These are phyloP conservation scores for Listrodromus nycthemerus DNA, from an alignment of 2,888 invertebrate genomes.

Conservation along the genomic window DNA sequence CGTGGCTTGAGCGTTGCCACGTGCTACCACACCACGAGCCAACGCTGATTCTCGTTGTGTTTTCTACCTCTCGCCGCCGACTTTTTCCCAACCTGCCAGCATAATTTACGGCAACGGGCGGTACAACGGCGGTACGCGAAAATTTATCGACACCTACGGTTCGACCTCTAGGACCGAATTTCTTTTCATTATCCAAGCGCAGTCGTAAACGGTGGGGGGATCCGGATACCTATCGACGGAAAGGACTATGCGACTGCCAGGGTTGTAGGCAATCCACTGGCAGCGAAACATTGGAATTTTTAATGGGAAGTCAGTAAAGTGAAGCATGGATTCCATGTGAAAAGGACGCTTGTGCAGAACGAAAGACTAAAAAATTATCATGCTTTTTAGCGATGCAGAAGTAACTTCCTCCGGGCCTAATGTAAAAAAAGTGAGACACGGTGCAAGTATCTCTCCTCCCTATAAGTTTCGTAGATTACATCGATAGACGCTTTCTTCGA, in stretches of 20 bases:
- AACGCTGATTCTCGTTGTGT: constrained; percentile 38
- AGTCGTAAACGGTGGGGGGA: constrained; percentile 26
- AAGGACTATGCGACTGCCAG: too few relatives aligned
- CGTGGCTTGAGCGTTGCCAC: constrained; percentile 61
- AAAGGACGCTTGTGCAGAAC: neutral
- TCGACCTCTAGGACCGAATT: constrained; percentile 60
- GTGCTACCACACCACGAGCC: constrained; percentile 56
- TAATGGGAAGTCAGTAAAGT: neutral
- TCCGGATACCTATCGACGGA: too few relatives aligned
- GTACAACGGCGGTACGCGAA: constrained; percentile 28
- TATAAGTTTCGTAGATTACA: constrained; percentile 30
- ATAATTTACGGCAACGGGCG: constrained; percentile 57
- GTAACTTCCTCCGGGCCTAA: neutral
- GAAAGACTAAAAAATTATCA: neutral
- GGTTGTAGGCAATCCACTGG: too few relatives aligned
- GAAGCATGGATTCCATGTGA: neutral
- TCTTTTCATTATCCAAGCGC: constrained; percentile 60
- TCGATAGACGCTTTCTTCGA: constrained; percentile 40
- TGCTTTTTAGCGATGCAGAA: neutral
- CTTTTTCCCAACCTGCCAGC: constrained; percentile 43
- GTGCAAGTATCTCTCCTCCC: constrained; percentile 3
- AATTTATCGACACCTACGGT: constrained; percentile 65
- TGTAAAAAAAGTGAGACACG: neutral
- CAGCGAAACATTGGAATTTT: neutral
- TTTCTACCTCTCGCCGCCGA: constrained; percentile 33